Evolutionary conservation across 2,113 vertebrate species (phyloP), one percentile per base, ranked within the genome.

Genomic region (Silurus asotus): DNA sequence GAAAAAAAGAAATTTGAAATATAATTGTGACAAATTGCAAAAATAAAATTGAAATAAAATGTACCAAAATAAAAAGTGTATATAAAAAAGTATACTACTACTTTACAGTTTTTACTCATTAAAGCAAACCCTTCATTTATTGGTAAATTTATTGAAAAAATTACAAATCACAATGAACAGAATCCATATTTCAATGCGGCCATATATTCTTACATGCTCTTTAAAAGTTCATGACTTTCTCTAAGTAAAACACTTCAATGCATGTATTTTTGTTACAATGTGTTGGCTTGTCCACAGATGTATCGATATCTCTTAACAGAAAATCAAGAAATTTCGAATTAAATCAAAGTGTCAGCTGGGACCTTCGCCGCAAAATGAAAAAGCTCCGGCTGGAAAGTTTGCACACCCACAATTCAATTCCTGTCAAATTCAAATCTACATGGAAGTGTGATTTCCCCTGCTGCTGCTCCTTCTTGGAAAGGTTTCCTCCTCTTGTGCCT

Each of bases 401-500:
- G n/a, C 75, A 81, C 23, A 67, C 80, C 37, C 80, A 51, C 59
- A 82, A 25, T 67, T 59, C 77, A 72, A 25, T 25, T 72, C 37
- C 28, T 8, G 37, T 53, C 28, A 55, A 85, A 80, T 25, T 65
- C 19, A 70, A 58, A 85, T 81, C 28, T 81, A 81, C 65, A 79
- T 37, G 78, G 65, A 80, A 56, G 65, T 62, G 25, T 58, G 65
- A 72, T 82, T 85, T 82, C 62, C 67, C 65, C 84, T 86, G 81
- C 19, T 45, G 64, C 55, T 74, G 13, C 80, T 51, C 49, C 17
- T 67, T 53, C 49, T 25, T 20, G 8, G 6, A 82, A 49, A 76
- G 74, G 83, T 72, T 84, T 81, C 88, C 79, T 75, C 78, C 20
- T 81, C 51, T 70, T 25, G 55, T 74, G 62, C 86, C 75, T 51